Evolutionary conservation across 1,140 invertebrate species (phyloP), one percentile per base, ranked within the genome.

Genomic region (Ephestia elutella): DNA sequence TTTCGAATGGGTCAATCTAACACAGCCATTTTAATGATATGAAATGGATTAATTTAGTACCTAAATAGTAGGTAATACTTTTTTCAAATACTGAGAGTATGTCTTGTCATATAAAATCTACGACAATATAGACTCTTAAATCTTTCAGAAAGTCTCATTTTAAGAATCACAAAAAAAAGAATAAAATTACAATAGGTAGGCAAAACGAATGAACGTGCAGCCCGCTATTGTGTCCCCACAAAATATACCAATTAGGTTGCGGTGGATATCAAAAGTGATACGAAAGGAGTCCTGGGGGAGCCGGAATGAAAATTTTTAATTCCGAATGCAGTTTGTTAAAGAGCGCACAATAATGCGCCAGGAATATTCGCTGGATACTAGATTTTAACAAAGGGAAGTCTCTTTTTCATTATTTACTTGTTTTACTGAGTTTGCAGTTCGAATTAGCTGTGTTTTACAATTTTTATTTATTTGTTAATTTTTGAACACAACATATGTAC

Each of bases 321-420:
- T 86, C 72, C 80, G 82, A 87, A 87, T 87, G 82, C 82, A 86
- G 84, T 87, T 87, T 86, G 79, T 81, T 86, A 86, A 77, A 83
- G 80, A 80, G 78, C 77, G 73, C 71, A 83, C 80, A 83, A 84
- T 81, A 85, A 77, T 75, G 78, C 70, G 73, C 71, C 70, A 63
- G 71, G 68, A 78, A 75, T 75, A 78, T 78, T 78, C 73, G 65
- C 66, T 68, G 73, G 76, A 67, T 78, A 81, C 70, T 73, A 76
- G 75, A 82, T 82, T 78, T 79, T 56, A 76, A 84, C 81, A 86
- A 82, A 86, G 81, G 76, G 79, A 59, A 56, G 49, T 21, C 25
- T 59, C 54, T 38, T 59, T 54, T 51, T 35, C 53, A 48, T 55
- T 54, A 54, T 54, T 55, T 30, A 54, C 17, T n/a, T 21, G 13